Percentiles rank a stretch among this genome's conserved stretches.
Evolutionary conservation across 37 sponge, comb jelly and placozoan genomes (phyloP).

Genomic region (Cliona cf. orientalis): DNA sequence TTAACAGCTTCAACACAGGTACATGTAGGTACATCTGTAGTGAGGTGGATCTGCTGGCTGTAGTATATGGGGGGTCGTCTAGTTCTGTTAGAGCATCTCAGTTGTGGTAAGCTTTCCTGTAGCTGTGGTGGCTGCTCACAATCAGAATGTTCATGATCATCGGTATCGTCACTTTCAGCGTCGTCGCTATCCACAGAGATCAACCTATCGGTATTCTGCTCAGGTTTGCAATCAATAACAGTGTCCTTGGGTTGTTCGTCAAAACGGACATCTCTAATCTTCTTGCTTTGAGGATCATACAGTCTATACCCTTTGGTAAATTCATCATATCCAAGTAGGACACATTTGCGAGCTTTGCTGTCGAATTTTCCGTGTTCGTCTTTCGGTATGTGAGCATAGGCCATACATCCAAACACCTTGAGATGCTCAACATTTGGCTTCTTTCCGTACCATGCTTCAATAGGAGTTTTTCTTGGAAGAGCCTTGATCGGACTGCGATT

Average conservation of each 20-base stretch:
- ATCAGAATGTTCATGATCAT: neutral
- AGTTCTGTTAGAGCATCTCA: conserved; percentile 15
- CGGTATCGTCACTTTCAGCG: neutral
- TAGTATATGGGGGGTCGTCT: neutral
- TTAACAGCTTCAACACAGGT: conserved; percentile 19
- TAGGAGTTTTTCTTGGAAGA: conserved; percentile 10
- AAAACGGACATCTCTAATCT: neutral
- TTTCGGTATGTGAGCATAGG: conserved; percentile 42
- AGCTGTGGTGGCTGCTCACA: neutral
- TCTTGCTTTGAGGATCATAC: neutral
- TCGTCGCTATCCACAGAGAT: neutral
- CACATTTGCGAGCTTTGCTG: conserved; percentile 12
- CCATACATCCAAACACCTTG: conserved; percentile 28
- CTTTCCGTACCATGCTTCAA: conserved; percentile 40
- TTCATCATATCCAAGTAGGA: conserved; percentile 35
- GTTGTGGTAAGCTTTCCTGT: neutral
- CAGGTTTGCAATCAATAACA: no score
- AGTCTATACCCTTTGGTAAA: conserved; percentile 39
- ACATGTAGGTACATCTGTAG: conserved; percentile 9
- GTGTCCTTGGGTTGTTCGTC: neutral
- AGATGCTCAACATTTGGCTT: conserved; percentile 28
- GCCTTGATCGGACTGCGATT: conserved; percentile 60
- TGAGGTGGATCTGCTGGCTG: neutral
- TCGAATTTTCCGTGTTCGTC: conserved; percentile 40
- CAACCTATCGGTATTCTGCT: no score